Conservation (phyloP, 2,888 invertebrate genomes). For the Yponomeuta malinellus region DNA sequence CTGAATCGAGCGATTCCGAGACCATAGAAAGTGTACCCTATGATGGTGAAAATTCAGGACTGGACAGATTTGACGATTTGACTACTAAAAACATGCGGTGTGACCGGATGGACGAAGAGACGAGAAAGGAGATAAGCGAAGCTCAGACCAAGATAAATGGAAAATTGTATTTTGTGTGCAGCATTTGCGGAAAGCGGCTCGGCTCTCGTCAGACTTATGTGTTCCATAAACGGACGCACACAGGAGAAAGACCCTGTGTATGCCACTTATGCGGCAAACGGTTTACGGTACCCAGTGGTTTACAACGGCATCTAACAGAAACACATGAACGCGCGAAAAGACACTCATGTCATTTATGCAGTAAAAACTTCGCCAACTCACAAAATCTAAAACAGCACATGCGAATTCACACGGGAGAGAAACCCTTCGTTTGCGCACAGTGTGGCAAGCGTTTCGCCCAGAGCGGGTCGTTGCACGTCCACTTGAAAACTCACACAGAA, state of each 20-base stretch:
- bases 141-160: conserved; percentile 62
- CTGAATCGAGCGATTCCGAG: conserved; percentile 39
- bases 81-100: conserved; percentile 51
- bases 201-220: conserved; percentile 78
- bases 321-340: conserved; percentile 78
- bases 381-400: conserved; percentile 65
- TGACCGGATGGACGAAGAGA: conserved; percentile 46
- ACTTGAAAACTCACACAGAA: conserved; percentile 61
- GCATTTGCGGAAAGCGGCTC: conserved; percentile 74
- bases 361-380: conserved; percentile 64
- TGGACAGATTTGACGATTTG: conserved; percentile 50
- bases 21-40: conserved; percentile 11
- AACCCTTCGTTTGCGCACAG: conserved; percentile 61
- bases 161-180: conserved; percentile 73
- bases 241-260: conserved; percentile 79
- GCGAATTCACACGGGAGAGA: conserved; percentile 61
- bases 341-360: conserved; percentile 73
- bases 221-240: conserved; percentile 79
- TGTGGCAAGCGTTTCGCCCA: conserved; percentile 69
- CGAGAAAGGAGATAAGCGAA: conserved; percentile 43
- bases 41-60: conserved; percentile 20
- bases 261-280: conserved; percentile 81
- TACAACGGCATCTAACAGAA: conserved; percentile 77
- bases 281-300: conserved; percentile 79
- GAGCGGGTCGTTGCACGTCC: conserved; percentile 65